Conservation (phyloP, 2,797 vertebrate genomes). For the Thalassophryne amazonica region DNA sequence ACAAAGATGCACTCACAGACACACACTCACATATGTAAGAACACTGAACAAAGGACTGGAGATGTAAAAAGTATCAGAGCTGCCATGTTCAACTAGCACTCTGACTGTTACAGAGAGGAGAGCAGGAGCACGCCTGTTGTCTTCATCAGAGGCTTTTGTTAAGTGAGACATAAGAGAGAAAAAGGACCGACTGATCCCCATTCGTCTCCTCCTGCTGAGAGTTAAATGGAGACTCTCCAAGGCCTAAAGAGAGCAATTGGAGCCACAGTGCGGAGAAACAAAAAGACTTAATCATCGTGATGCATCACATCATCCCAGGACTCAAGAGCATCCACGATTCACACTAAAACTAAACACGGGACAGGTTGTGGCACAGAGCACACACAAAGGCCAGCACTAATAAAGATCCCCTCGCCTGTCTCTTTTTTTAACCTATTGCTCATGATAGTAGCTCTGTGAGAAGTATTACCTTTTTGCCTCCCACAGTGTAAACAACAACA, state of each 20-base stretch:
- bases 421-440: constrained; percentile 37
- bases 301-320: constrained; percentile 39
- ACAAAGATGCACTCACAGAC: constrained; percentile 10
- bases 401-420: constrained; percentile 25
- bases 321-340: constrained; percentile 33
- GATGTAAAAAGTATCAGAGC: constrained; percentile 65
- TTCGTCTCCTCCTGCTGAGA: constrained; percentile 52
- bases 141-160: constrained; percentile 74
- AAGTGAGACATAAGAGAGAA: constrained; percentile 71
- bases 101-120: constrained; percentile 58
- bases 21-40: constrained; percentile 15
- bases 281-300: constrained; percentile 44
- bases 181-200: constrained; percentile 42
- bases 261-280: constrained; percentile 47
- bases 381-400: constrained; percentile 24
- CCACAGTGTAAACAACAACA: constrained; percentile 60
- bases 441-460: constrained; percentile 39
- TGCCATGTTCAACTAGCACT: constrained; percentile 67
- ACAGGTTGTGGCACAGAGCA: constrained; percentile 34
- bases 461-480: constrained; percentile 51
- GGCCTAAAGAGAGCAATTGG: constrained; percentile 58
- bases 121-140: constrained; percentile 62
- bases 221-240: constrained; percentile 52
- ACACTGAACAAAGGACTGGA: constrained; percentile 50
- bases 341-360: constrained; percentile 37